These are phyloP conservation scores for Lichenostomus cassidix DNA, from an alignment of 2,113 vertebrate species.

Conservation along the genomic window DNA sequence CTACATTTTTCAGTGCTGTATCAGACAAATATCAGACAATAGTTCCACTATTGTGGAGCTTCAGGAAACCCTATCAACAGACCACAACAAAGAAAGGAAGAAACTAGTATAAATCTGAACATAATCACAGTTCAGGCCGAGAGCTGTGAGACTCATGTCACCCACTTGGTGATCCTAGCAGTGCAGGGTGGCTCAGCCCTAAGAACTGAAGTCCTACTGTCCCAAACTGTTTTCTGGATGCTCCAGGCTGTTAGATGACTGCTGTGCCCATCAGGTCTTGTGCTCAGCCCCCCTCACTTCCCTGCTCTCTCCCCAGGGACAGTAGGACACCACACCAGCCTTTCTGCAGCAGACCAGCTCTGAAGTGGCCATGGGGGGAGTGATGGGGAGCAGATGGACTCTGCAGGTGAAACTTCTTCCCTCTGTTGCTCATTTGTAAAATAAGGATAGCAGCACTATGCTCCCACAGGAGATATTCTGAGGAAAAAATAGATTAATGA, in stretches of 20 bases:
- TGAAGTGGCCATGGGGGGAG: fast-evolving
- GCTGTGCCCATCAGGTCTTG: not conserved
- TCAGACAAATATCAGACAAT: not conserved
- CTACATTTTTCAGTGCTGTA: not conserved
- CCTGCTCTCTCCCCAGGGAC: not conserved
- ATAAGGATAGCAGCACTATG: not conserved
- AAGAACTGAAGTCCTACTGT: not conserved
- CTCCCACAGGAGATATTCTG: not conserved
- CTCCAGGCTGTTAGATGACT: not conserved
- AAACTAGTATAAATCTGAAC: not conserved
- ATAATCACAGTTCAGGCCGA: not conserved
- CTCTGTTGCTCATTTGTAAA: not conserved
- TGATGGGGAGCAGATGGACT: not conserved
- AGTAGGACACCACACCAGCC: not conserved
- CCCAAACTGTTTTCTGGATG: not conserved
- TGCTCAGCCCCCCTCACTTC: not conserved
- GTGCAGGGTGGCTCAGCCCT: not conserved
- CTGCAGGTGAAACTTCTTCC: not conserved
- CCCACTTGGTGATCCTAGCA: not conserved
- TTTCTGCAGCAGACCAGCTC: not conserved
- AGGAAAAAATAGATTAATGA: not conserved
- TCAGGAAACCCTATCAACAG: not conserved
- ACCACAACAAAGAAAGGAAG: not conserved
- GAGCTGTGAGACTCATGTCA: not conserved
- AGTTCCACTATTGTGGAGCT: not conserved